Evolutionary conservation across 2,113 vertebrate species (phyloP).

Genomic region (Oxyura jamaicensis): DNA sequence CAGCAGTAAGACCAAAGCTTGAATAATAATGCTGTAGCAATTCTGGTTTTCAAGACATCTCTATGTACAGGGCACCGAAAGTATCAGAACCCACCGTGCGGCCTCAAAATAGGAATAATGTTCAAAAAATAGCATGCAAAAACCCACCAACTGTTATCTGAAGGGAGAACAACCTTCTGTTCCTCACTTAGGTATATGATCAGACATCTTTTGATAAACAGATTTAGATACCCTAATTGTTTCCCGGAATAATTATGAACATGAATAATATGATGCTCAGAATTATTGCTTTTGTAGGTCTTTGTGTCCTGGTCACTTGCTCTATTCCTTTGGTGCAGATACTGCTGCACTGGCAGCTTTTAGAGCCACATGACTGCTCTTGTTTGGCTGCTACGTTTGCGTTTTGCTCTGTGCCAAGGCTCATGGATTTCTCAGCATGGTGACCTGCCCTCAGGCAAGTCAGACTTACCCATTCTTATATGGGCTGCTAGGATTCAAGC

Average conservation of each 20-base stretch:
- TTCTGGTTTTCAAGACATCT: background rate
- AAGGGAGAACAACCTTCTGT: background rate
- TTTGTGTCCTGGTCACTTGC: background rate
- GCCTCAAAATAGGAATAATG: background rate
- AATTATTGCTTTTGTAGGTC: background rate
- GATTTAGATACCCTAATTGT: background rate
- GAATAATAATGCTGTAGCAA: background rate
- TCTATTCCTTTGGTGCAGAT: background rate
- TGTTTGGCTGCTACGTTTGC: background rate
- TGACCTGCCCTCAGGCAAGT: background rate
- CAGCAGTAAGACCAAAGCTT: background rate
- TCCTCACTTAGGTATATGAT: background rate
- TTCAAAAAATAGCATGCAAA: background rate
- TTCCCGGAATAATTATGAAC: background rate
- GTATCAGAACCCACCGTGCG: background rate
- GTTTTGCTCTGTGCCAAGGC: background rate
- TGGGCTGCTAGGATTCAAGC: conserved; percentile 8
- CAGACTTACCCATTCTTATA: background rate
- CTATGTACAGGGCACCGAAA: background rate
- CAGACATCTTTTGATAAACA: background rate
- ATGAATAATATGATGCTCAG: background rate
- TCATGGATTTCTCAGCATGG: background rate
- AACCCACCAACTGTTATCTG: background rate
- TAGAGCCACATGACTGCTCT: background rate
- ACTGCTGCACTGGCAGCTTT: background rate